A percentile compares a stretch with the other conserved stretches of the same genome.
phyloP scores from a whole-genome alignment of 2,113 vertebrate genomes.

The Macrotis lagotis region DNA sequence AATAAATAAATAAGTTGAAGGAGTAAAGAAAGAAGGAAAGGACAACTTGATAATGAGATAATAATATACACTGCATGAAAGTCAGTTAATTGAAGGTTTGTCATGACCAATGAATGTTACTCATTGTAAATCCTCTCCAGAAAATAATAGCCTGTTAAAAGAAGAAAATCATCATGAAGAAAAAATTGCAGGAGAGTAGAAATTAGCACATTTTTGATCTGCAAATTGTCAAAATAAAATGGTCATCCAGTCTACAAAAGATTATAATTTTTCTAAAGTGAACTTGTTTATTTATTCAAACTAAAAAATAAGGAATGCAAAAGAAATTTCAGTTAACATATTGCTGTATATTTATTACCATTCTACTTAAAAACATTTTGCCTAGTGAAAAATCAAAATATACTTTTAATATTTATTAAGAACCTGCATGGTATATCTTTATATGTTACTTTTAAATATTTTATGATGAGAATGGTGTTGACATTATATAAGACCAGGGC shows the following conservation, averaged over 20 bases:
- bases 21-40: conserved; percentile 60
- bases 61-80: conserved; percentile 72
- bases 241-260: conserved; percentile 37
- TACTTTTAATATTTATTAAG: neutral
- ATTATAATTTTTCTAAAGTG: neutral
- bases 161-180: conserved; percentile 76
- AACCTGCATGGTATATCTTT: neutral
- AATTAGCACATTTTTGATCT: conserved; percentile 77
- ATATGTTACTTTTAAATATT: neutral
- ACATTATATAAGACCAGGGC: neutral
- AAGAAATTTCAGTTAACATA: neutral
- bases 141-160: conserved; percentile 79
- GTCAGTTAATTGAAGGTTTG: conserved; percentile 81
- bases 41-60: conserved; percentile 79
- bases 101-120: conserved; percentile 78
- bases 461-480: neutral
- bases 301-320: neutral
- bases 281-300: conserved; percentile 52
- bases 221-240: conserved; percentile 74
- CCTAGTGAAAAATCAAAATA: neutral
- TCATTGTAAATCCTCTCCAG: conserved; percentile 77
- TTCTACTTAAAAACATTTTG: neutral
- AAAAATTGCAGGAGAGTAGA: conserved; percentile 72
- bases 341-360: neutral
- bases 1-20: conserved; percentile 75